Percentiles rank a stretch among this genome's conserved stretches.
Conservation (phyloP, 2,797 vertebrate species). For the Sebastiscus albofasciatus region DNA sequence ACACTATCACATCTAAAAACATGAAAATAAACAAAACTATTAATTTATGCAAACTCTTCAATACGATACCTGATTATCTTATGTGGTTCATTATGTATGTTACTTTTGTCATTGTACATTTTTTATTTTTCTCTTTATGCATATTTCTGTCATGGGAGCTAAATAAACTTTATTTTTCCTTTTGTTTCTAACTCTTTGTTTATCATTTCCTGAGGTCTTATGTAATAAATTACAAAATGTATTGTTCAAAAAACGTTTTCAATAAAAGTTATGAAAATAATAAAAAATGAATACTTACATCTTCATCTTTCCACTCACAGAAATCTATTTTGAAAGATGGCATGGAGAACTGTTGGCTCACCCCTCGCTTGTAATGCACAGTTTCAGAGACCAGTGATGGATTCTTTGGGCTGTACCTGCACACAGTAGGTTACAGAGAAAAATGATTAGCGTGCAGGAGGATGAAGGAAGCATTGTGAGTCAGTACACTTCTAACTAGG, state of each 20-base stretch:
- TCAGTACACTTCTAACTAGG: background rate
- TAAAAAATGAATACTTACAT: conserved; percentile 81
- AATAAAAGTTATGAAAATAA: fast-evolving
- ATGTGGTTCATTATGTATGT: background rate
- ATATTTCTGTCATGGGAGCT: background rate
- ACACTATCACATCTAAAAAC: background rate
- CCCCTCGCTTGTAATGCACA: conserved; percentile 94
- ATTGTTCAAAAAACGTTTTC: background rate
- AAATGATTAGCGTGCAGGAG: background rate
- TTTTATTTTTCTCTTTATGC: background rate
- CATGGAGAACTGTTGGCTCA: conserved; percentile 98
- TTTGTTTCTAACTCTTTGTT: background rate
- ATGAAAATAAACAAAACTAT: background rate
- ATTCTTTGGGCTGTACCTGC: conserved; percentile 94
- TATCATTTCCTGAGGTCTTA: background rate
- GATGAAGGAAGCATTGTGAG: background rate
- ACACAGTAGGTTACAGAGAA: background rate
- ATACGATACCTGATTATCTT: background rate
- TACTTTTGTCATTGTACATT: background rate
- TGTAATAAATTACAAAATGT: background rate
- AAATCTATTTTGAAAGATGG: conserved; percentile 98
- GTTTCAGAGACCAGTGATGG: conserved; percentile 92
- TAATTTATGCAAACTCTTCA: background rate
- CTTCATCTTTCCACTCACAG: conserved; percentile 97
- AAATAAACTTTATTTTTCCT: background rate